Evolutionary conservation across 1,140 invertebrate species (phyloP), one percentile per base, ranked within the genome.

Genomic region (Drosophila elegans): DNA sequence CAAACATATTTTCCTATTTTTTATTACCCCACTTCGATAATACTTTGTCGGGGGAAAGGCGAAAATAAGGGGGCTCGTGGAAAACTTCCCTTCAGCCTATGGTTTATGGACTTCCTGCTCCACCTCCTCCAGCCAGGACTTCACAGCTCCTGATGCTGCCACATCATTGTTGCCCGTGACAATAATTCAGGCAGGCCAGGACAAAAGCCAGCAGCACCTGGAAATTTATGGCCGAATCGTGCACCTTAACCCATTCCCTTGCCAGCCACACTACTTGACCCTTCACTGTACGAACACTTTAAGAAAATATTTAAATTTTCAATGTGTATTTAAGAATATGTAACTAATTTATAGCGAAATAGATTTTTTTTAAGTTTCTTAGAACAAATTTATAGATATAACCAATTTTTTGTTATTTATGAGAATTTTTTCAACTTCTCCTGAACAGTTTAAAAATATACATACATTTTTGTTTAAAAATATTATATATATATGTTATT

Each of bases 1-100:
- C 71, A 61, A 79, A 54, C 67, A 79, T 79, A 79, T 79, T 79
- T 79, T 78, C 75, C 68, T 66, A 67, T 79, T 79, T 79, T 78
- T 78, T 61, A 78, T 77, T 71, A 61, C 66, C 48, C 21, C 29
- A 71, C 57, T 48, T 57, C 66, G 64, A 71, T 74, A 67, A 74
- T 36, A 74, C 71, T 75, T 74, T 66, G 69, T 62, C 12, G 44
- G 7, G n/a, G 13, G 61, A n/a, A 6, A 4, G 16, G 13, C 13
- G 29, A 49, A 36, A 21, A 9, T n/a, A 21, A 6, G 39, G n/a
- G 13, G n/a, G 45, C 4, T n/a, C 3, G 16, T 4, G 38, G 36
- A 13, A 10, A 36, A 51, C 60, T 42, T 38, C 41, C 51, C 48
- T 48, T 48, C 67, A 69, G 67, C 67, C 67, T 71, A 71, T 71